Base-by-base conservation (phyloP, 2,797 vertebrate species). In the Chelidonichthys spinosus region DNA sequence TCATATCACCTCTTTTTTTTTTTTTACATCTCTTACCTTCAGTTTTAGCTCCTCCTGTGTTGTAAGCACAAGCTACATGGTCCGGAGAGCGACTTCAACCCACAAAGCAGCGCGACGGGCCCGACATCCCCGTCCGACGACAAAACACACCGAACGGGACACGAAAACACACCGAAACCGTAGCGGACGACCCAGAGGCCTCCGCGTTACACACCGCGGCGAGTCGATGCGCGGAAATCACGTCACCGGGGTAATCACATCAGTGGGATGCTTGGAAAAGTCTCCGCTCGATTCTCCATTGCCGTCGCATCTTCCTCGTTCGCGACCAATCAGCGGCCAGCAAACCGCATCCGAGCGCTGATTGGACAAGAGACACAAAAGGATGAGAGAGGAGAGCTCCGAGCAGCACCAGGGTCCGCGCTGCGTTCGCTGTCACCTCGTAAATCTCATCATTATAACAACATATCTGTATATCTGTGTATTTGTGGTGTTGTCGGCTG, bases 311-410 rank as follows among this genome's bases (percentile, higher is more conserved):
- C 86, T 91, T 92, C 92, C 90, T 92, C 86, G 73, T 89, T 80
- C 42, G 6, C 59, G 75, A 66, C 93, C 91, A 93, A 93, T 93
- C 32, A 81, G 75, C 32, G 36, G n/a, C 54, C 71, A 6, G 60
- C 2, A 44, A 52, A 1, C 11, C 13, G 32, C 10, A 54, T 32
- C 85, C 59, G 73, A 42, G 73, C 79, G 63, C 74, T 79, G 85
- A 93, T 94, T 93, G 93, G 93, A 56, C 79, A 6, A 17, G 2
- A 17, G 68, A 62, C 90, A 92, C 85, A 89, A 90, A 92, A 84
- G 82, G 90, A 92, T 92, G 91, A 74, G 87, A 90, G 87, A 63
- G 36, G 80, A 79, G 63, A 40, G 81, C 76, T 43, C 63, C 11
- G 64, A 52, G 77, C 60, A 66, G 85, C 77, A 9, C 70, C 64